Base-by-base conservation (phyloP, 2,888 invertebrate species). In the Ormyrus labotus region DNA sequence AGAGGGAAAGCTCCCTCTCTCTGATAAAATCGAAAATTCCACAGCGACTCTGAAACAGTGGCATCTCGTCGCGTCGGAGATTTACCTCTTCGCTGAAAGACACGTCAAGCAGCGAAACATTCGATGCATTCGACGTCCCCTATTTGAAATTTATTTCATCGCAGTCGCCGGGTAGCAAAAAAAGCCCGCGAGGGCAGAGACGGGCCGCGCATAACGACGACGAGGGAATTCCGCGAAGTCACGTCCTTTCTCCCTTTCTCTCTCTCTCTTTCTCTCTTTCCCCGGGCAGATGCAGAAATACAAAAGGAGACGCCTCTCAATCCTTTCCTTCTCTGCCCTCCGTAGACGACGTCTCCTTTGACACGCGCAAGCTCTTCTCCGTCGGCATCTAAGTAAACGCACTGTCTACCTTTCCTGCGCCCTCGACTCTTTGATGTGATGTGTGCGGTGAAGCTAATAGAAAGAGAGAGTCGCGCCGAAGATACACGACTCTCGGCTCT, bases 101-200 rank as follows among this genome's bases (percentile, higher is more conserved):
- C 34, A 71, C 61, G 71, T 75, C 75, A 61, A 74, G 70, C 70
- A 11, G 10, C 51, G 73, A 73, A 79, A 79, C 68, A 65, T 65
- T 76, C 67, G 71, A 71, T 71, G 71, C 64, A 71, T 61, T 13
- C 55, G 45, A 55, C 13, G 48, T 55, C 50, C 34, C 9, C 48
- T 55, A 67, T 75, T 71, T 80, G 60, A 80, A 80, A 80, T 80
- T 71, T 75, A 80, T 80, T 75, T 80, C 71, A 60, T 65, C 58
- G 69, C 74, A 9, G 53, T 58, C 63, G 61, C 57, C 68, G 6
- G 50, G 13, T 5, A 60, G 51, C 13, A 8, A 53, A n/a, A 7
- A 65, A 13, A 19, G n/a, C n/a, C 5, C n/a, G 19, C 47, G 50
- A 53, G 61, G 6, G 19, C 10, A 48, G 19, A 34, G 10, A n/a